Evolutionary conservation across 1,140 invertebrate genomes (phyloP).

Genomic region (Neodiprion fabricii): DNA sequence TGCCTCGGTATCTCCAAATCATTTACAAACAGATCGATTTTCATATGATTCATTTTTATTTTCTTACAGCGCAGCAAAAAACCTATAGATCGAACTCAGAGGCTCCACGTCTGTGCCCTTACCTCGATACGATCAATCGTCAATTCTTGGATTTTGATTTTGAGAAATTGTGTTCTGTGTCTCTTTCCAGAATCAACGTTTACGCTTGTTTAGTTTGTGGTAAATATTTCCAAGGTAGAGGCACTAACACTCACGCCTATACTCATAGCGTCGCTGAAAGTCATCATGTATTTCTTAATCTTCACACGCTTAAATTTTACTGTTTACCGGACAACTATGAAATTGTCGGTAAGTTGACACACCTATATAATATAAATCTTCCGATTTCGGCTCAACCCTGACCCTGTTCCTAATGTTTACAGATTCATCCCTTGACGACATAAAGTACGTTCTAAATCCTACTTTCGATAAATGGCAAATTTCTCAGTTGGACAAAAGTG

Average conservation of each 20-base stretch:
- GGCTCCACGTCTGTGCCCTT: slow-evolving; percentile 77
- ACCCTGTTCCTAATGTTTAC: slow-evolving; percentile 28
- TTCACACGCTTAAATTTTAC: slow-evolving; percentile 97
- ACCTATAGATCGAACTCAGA: slow-evolving; percentile 25
- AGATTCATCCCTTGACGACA: slow-evolving; percentile 98
- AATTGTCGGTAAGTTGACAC: slow-evolving; percentile 83
- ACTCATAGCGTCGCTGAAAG: slow-evolving; percentile 97
- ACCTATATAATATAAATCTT: slow-evolving; percentile 19
- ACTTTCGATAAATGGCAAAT: slow-evolving; percentile 91
- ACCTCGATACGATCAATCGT: slow-evolving; percentile 95
- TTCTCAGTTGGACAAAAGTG: slow-evolving; percentile 77
- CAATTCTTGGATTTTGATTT: slow-evolving; percentile 99
- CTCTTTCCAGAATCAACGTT: slow-evolving; percentile 97
- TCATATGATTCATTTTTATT: background rate
- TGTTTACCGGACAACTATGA: slow-evolving; percentile 99
- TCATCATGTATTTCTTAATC: slow-evolving; percentile 98
- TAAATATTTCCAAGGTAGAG: slow-evolving; percentile 99
- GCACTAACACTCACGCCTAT: slow-evolving; percentile 98
- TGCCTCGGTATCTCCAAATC: too few relatives aligned
- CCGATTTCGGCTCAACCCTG: slow-evolving; percentile 15
- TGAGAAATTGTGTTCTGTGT: slow-evolving; percentile 99
- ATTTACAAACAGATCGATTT: too few relatives aligned
- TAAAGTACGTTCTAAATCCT: slow-evolving; percentile 98
- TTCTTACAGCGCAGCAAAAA: slow-evolving; percentile 28
- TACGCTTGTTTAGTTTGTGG: slow-evolving; percentile 99